Evolutionary conservation across 2,113 vertebrate species (phyloP), one percentile per base, ranked within the genome.

Genomic region (Aleadryas rufinucha): DNA sequence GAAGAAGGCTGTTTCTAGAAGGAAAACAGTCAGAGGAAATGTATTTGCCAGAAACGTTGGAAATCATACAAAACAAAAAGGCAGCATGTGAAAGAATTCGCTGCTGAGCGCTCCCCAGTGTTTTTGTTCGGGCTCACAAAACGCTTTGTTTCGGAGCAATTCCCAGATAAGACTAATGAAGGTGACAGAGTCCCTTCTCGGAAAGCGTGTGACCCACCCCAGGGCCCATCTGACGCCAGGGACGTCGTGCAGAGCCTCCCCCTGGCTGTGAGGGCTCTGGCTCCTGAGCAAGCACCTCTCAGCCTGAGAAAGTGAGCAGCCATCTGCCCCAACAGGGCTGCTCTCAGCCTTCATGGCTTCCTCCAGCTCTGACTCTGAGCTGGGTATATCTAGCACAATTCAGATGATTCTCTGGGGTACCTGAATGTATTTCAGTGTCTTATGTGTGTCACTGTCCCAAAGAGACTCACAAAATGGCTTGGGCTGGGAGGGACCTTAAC

Each of bases 1-100:
- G 61, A 92, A 94, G 94, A 90, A 90, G 83, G 92, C 72, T 97
- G 88, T 83, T 95, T 96, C 82, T 92, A 93, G 90, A 89, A 93
- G 88, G 93, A 89, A 93, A 97, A 94, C 76, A 96, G 88, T 90
- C 88, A 84, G 92, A 95, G 93, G 95, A 96, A 96, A 96, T 96
- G 90, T 96, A 95, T 97, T 94, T 90, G 92, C 90, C 95, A 96
- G 90, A 91, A 95, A 93, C 4, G 23, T 22, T 95, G 96, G 92
- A 95, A 96, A 95, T 93, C 28, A 47, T 92, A 75, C 94, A 96
- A 93, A 94, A 81, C 72, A 78, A 89, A 96, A 95, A 90, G 80
- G 93, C 71, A 92, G 80, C 28, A 13, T 35, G 88, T 24, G 10
- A 57, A 83, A 86, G 72, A 92, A 94, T 84, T 47, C 1, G 2